These are phyloP conservation scores for Pitta sordida DNA, from an alignment of 2,113 vertebrate genomes.

Conservation along the genomic window DNA sequence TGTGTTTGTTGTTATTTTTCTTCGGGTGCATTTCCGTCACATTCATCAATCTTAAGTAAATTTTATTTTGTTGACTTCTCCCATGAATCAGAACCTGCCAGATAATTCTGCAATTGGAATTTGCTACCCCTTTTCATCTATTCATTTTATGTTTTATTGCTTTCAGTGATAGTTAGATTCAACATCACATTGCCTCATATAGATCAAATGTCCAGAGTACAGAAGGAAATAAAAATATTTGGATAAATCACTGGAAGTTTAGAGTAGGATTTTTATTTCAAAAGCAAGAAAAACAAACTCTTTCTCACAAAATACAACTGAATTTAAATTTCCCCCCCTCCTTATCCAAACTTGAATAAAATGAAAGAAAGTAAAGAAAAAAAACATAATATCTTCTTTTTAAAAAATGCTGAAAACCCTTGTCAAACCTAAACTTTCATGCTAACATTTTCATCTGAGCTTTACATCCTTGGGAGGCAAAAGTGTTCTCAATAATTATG, in stretches of 20 bases:
- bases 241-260: not conserved
- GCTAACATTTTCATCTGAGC: not conserved
- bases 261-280: not conserved
- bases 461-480: not conserved
- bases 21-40: not conserved
- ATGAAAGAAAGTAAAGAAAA: not conserved
- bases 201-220: not conserved
- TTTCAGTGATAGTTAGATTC: not conserved
- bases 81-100: not conserved
- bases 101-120: not conserved
- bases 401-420: not conserved
- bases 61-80: constrained; percentile 1
- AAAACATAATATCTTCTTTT: not conserved
- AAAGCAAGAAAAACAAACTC: not conserved
- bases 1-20: not conserved
- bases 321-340: not conserved
- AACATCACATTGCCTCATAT: not conserved
- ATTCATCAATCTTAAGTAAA: constrained; percentile 37
- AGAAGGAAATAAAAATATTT: not conserved
- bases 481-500: not conserved
- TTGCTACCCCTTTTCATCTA: not conserved
- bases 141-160: not conserved
- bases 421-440: not conserved
- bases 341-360: not conserved
- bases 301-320: not conserved